Conservation (phyloP, 2,113 vertebrate species). For the Aythya baeri region DNA sequence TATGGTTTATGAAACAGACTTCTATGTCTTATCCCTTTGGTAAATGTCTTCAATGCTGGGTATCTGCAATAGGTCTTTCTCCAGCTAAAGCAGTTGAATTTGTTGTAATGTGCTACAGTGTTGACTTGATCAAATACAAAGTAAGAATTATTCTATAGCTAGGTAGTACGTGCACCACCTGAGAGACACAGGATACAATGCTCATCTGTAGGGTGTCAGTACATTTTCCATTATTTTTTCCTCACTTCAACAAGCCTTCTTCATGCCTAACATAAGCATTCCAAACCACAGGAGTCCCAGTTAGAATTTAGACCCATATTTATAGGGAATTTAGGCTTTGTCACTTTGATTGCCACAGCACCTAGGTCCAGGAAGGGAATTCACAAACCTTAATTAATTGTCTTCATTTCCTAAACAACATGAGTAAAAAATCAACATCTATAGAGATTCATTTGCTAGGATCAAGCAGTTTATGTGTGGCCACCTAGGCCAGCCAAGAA, state of each 20-base stretch:
- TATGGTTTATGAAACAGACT: not conserved
- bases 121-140: not conserved
- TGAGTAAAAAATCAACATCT: not conserved
- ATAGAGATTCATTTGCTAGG: not conserved
- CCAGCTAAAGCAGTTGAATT: not conserved
- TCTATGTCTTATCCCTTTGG: not conserved
- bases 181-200: not conserved
- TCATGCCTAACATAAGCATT: not conserved
- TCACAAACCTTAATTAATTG: not conserved
- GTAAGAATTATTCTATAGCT: not conserved
- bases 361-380: not conserved
- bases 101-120: not conserved
- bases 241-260: not conserved
- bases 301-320: not conserved
- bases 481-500: not conserved
- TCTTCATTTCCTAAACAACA: not conserved
- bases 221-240: not conserved
- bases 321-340: not conserved
- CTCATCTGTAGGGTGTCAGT: not conserved
- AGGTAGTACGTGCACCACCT: not conserved
- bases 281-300: not conserved
- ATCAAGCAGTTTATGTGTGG: not conserved
- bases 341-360: not conserved
- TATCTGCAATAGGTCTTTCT: not conserved
- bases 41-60: not conserved